Conservation (phyloP, 2,888 invertebrate genomes). For the Dynastes grantii region DNA sequence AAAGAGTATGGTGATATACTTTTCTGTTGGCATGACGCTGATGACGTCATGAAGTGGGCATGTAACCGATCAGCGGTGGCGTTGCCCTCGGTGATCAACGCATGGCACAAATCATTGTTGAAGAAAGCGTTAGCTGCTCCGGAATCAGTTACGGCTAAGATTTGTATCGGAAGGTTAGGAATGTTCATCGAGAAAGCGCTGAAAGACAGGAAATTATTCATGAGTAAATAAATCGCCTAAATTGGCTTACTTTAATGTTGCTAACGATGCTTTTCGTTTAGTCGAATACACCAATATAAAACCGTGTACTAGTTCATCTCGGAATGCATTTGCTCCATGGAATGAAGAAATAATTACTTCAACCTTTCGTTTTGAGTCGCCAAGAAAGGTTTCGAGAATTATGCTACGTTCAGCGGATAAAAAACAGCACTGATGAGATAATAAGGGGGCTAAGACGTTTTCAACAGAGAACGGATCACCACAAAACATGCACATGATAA, state of each 20-base stretch:
- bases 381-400: slow-evolving; percentile 92
- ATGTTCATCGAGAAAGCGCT: slow-evolving; percentile 96
- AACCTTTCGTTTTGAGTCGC: slow-evolving; percentile 90
- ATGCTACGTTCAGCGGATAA: slow-evolving; percentile 90
- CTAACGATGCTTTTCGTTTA: slow-evolving; percentile 94
- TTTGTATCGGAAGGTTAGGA: slow-evolving; percentile 93
- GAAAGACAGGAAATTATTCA: slow-evolving; percentile 55
- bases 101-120: slow-evolving; percentile 90
- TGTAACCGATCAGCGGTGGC: slow-evolving; percentile 90
- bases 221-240: not conserved
- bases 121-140: slow-evolving; percentile 93
- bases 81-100: slow-evolving; percentile 94
- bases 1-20: slow-evolving; percentile 73
- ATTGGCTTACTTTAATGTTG: slow-evolving; percentile 86
- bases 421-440: slow-evolving; percentile 90
- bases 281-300: slow-evolving; percentile 96
- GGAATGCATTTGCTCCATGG: slow-evolving; percentile 93
- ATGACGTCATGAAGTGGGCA: slow-evolving; percentile 94
- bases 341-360: slow-evolving; percentile 95
- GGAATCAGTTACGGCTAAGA: slow-evolving; percentile 93
- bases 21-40: slow-evolving; percentile 88
- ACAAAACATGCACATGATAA: slow-evolving; percentile 97
- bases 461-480: slow-evolving; percentile 95
- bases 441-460: slow-evolving; percentile 88
- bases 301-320: slow-evolving; percentile 94